These are phyloP conservation scores for Drosophila imparisetae DNA, from an alignment of 2,888 invertebrate genomes.

Conservation along the genomic window DNA sequence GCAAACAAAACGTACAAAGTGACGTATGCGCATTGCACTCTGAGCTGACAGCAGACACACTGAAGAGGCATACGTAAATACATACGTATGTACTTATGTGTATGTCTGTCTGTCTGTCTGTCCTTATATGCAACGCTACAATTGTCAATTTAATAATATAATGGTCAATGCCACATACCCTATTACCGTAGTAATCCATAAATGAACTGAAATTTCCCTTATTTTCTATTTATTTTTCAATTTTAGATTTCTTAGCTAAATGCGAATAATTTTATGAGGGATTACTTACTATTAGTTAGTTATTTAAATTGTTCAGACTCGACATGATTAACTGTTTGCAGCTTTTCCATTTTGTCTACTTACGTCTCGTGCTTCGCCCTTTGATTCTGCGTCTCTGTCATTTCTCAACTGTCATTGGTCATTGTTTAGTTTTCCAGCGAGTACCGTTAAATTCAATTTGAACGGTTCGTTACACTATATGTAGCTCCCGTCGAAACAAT, in stretches of 20 bases:
- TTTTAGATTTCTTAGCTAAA: background rate
- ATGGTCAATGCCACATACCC: background rate
- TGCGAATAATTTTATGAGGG: background rate
- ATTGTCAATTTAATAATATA: background rate
- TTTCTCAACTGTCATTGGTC: background rate
- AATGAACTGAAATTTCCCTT: background rate
- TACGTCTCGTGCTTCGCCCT: background rate
- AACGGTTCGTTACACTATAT: background rate
- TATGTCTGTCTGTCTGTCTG: background rate
- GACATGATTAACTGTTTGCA: background rate
- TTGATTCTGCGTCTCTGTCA: background rate
- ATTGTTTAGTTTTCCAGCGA: background rate
- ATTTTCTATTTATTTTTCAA: background rate
- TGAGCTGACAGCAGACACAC: background rate
- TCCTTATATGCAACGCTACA: background rate
- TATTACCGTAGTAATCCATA: background rate
- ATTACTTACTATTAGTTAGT: background rate
- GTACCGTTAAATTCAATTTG: too few species aligned
- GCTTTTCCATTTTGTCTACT: background rate
- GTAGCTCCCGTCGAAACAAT: background rate
- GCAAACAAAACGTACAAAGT: conserved; percentile 20
- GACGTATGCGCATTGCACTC: conserved; percentile 36
- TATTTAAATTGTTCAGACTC: background rate
- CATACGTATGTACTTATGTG: background rate
- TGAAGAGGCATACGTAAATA: conserved; percentile 1